Evolutionary conservation across 2,113 vertebrate species (phyloP), one percentile per base, ranked within the genome.

Genomic region (Ailurus styani): DNA sequence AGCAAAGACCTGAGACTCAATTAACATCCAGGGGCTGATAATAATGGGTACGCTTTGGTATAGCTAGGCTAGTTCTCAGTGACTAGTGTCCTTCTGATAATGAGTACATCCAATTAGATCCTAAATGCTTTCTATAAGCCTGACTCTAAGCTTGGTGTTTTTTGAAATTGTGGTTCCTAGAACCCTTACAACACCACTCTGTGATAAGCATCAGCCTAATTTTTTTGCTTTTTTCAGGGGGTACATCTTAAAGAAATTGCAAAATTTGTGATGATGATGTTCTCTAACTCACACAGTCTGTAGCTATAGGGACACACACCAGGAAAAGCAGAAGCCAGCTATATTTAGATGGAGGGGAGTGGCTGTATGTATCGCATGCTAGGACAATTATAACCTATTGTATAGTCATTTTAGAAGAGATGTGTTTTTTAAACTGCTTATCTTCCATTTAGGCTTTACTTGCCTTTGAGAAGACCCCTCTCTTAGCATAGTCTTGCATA

Each of bases 371-470:
- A 95, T 93, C 88, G 87, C 77, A 78, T 83, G 62, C 60, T 21
- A 37, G 27, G 60, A 79, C 81, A 96, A 97, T 94, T 98, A 88
- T 95, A 93, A 94, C 83, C 95, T 92, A 95, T 90, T 96, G 79
- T 97, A 72, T 25, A 92, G 62, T 52, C 23, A 96, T 83, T 88
- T 54, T 87, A 62, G 73, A 34, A 96, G 68, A 85, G 18, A 9
- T 7, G 40, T 55, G 85, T 95, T 82, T 91, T 84, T 77, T 37
- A 86, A 91, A 97, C 97, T 96, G 94, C 85, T 96, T 92, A 95
- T 97, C 96, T 97, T 97, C 81, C 75, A 90, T 82, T 97, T 95
- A 92, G 83, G 54, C 20, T 97, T 97, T 93, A 96, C 90, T 97
- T 93, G 95, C 86, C 47, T 95, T 91, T 96, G 93, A 96, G 62